phyloP scores from a whole-genome alignment of 1,140 invertebrate species.

The Ladona fulva region DNA sequence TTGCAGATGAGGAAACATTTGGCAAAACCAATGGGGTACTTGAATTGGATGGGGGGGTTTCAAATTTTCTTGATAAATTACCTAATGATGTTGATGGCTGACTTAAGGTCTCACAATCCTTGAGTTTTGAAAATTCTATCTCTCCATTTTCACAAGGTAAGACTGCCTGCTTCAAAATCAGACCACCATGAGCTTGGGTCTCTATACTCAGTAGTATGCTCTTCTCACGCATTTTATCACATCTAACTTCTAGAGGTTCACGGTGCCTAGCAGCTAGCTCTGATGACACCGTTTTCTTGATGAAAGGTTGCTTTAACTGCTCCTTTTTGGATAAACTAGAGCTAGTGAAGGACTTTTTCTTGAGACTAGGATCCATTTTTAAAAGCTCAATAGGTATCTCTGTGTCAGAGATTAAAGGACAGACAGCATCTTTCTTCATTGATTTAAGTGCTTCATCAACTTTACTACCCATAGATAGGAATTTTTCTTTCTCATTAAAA shows the following conservation, averaged over 20 bases:
- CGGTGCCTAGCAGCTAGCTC: neutral
- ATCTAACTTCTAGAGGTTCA: neutral
- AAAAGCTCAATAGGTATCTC: neutral
- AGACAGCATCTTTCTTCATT: neutral
- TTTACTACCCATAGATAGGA: neutral
- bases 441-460: neutral
- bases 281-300: neutral
- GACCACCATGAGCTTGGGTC: neutral
- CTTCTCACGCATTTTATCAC: neutral
- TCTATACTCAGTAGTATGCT: neutral
- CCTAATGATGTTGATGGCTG: neutral
- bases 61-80: neutral
- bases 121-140: neutral
- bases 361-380: neutral
- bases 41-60: neutral
- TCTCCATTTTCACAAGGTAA: neutral
- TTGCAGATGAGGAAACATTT: neutral
- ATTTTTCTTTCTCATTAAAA: neutral
- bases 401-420: neutral
- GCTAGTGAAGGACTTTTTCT: neutral
- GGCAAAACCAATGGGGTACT: neutral
- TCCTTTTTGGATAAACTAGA: neutral
- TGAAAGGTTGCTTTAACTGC: neutral
- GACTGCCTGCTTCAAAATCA: neutral
- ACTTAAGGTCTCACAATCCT: neutral